A percentile compares a stretch with the other conserved stretches of the same genome.
Conservation (phyloP, 1,140 invertebrate genomes). For the Drosophila truncata region DNA sequence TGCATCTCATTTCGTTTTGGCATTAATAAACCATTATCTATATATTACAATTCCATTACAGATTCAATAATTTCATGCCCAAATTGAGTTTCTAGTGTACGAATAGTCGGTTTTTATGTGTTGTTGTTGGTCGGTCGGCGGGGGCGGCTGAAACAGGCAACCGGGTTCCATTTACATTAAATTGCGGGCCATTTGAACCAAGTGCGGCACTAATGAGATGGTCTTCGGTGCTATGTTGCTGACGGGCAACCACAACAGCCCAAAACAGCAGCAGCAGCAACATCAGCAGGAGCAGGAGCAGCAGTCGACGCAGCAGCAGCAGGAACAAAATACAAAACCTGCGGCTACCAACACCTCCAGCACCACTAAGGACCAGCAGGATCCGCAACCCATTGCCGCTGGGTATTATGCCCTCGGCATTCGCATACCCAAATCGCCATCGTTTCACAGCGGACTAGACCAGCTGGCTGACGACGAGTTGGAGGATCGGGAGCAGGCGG, state of each 20-base stretch:
- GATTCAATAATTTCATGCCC: conserved; percentile 60
- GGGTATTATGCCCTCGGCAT: conserved; percentile 81
- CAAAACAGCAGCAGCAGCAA: conserved; percentile 65
- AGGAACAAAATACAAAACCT: conserved; percentile 22
- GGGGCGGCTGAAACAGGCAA: conserved; percentile 36
- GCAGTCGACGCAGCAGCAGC: conserved; percentile 22
- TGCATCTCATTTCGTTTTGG: conserved; percentile 45
- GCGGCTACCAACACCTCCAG: conserved; percentile 7
- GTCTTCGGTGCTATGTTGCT: conserved; percentile 85
- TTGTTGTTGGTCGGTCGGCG: conserved; percentile 25
- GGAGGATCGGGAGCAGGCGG: conserved; percentile 14
- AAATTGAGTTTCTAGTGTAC: conserved; percentile 49
- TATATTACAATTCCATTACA: conserved; percentile 77
- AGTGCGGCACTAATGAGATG: conserved; percentile 83
- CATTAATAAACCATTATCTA: conserved; percentile 61
- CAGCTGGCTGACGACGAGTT: conserved; percentile 88
- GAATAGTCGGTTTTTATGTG: conserved; percentile 24
- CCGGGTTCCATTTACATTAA: conserved; percentile 14
- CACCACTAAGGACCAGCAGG: conserved; percentile 29
- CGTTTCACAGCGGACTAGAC: conserved; percentile 93
- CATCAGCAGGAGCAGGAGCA: conserved; percentile 49
- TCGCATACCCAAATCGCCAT: conserved; percentile 93
- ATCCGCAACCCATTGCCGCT: conserved; percentile 24
- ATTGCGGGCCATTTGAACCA: conserved; percentile 54
- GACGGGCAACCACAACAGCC: conserved; percentile 75